Base-by-base conservation (phyloP, 2,888 invertebrate genomes). In the Acanthopleura granulata region DNA sequence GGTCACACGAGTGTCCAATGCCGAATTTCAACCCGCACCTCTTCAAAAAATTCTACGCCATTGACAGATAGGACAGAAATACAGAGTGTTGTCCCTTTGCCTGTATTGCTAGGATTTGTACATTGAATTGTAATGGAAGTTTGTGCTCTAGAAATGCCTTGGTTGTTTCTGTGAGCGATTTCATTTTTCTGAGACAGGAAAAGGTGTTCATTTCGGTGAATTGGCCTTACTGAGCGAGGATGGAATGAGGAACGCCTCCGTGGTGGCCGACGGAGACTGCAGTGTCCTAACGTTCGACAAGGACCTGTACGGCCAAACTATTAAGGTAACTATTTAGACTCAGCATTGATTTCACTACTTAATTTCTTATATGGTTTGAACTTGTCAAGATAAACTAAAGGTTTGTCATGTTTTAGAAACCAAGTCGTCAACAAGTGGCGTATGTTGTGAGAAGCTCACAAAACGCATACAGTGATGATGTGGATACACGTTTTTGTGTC, bases 151-250 rank as follows among this genome's bases (percentile, higher is more conserved):
- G 18, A 4, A n/a, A 12, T 57, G 6, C 6, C 57, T 12, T n/a
- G n/a, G 12, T 22, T n/a, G 12, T 57, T 57, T 57, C 12, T 57
- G 22, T n/a, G 18, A n/a, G 12, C 18, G 4, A 6, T 18, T n/a
- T 57, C 12, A 57, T 27, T 25, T 27, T 66, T 66, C 29, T 27
- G 22, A 27, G 4, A 27, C 15, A 71, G 71, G 49, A 22, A 1
- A 6, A 16, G 71, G 71, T n/a, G 49, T 16, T 22, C 50, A 40
- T n/a, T 71, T 71, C 40, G 71, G 71, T 18, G 71, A 71, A 49
- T 4, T 71, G 71, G 71, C 71, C 14, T 27, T 71, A 18, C n/a
- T 71, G 15, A 40, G 40, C n/a, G 71, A 71, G 16, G 66, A 66
- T 27, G 71, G 71, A 9, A 49, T 49, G 16, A 40, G 71, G 22